phyloP scores from a whole-genome alignment of 2,888 invertebrate genomes.

The Tetanocera ferruginea region DNA sequence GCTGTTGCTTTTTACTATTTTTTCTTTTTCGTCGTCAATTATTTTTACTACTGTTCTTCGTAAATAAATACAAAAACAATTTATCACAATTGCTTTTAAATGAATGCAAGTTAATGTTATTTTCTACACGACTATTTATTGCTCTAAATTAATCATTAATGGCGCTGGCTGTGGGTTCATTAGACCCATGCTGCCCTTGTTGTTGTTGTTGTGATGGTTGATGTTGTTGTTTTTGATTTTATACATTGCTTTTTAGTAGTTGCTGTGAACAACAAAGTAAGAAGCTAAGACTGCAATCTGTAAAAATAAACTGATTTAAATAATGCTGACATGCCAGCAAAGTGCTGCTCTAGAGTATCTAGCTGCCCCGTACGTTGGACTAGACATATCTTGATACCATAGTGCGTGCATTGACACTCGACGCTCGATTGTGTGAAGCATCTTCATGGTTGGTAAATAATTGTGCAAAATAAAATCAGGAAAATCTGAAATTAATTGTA shows the following conservation, averaged over 20 bases:
- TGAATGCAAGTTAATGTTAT: conserved; percentile 1
- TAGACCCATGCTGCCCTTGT: neutral
- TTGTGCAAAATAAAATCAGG: too few species aligned
- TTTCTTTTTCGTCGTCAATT: neutral
- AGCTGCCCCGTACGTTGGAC: neutral
- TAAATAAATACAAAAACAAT: conserved; percentile 18
- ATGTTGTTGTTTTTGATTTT: too few species aligned
- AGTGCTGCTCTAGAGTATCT: neutral
- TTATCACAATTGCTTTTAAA: conserved; percentile 18
- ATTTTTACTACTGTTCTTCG: neutral
- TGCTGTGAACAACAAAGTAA: too few species aligned
- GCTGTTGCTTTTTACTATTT: neutral
- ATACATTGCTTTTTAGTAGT: too few species aligned
- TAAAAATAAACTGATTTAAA: neutral
- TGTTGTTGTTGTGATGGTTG: neutral
- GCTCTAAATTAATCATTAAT: conserved; percentile 17
- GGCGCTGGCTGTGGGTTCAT: neutral
- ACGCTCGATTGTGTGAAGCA: neutral
- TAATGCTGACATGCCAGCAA: neutral
- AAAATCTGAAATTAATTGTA: too few species aligned
- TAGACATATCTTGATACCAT: neutral
- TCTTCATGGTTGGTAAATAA: neutral
- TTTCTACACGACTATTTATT: neutral
- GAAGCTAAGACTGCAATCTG: neutral
- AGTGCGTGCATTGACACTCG: conserved; percentile 20